phyloP scores from a whole-genome alignment of 2,888 invertebrate genomes.

The Drosophila subquinaria region DNA sequence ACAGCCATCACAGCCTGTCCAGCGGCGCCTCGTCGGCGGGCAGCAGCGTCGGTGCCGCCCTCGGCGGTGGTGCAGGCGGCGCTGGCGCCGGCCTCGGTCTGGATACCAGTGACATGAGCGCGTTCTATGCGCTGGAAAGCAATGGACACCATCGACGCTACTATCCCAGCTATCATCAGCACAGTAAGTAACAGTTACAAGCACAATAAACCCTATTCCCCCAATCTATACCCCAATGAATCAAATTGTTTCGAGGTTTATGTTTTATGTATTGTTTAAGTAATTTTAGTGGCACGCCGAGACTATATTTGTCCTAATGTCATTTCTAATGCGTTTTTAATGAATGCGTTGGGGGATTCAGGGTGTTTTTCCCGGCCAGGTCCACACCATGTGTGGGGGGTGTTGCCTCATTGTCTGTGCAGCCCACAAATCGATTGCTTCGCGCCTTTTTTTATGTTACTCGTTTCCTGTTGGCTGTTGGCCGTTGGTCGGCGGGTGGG shows the following conservation, averaged over 20 bases:
- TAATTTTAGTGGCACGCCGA: conserved; percentile 65
- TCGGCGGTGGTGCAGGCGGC: conserved; percentile 76
- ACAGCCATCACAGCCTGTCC: conserved; percentile 83
- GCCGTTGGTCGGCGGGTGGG: neutral
- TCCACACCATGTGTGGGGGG: conserved; percentile 1
- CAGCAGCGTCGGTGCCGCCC: conserved; percentile 79
- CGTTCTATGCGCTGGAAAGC: conserved; percentile 86
- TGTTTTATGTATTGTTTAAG: conserved; percentile 70
- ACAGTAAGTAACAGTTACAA: conserved; percentile 81
- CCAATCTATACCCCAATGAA: conserved; percentile 1
- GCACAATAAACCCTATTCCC: neutral
- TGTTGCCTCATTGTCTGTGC: conserved; percentile 18
- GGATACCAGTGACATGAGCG: conserved; percentile 86
- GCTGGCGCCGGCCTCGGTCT: conserved; percentile 80
- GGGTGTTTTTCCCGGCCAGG: neutral
- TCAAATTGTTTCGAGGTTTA: conserved; percentile 30
- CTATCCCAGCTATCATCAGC: conserved; percentile 86
- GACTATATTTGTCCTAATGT: conserved; percentile 77
- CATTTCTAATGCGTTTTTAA: conserved; percentile 83
- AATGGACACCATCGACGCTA: conserved; percentile 86
- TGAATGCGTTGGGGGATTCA: conserved; percentile 56
- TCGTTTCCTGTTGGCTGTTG: conserved; percentile 70
- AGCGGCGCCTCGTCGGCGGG: conserved; percentile 83
- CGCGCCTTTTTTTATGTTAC: conserved; percentile 72
- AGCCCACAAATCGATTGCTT: conserved; percentile 81